Evolutionary conservation across 2,113 vertebrate genomes (phyloP), one percentile per base, ranked within the genome.

Genomic region (Oryzias curvinotus): DNA sequence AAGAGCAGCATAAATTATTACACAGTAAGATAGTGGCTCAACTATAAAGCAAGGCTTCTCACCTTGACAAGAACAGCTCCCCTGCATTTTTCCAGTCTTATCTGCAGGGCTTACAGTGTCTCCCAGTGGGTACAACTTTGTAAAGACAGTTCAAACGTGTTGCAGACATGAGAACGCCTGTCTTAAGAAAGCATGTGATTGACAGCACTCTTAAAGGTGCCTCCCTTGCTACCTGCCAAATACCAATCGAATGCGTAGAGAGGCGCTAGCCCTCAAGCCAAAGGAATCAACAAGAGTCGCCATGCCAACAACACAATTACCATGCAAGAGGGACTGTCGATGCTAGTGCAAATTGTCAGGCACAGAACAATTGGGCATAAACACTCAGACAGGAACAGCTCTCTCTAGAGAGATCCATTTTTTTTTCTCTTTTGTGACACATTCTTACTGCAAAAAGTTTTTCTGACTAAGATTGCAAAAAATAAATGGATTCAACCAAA

Each of bases 111-210:
- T 56, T 64, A 5, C 43, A 57, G 30, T 12, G 17, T 54, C 21
- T 55, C 55, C 18, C 36, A 52, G 36, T 14, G 17, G 43, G n/a
- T 48, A 1, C 64, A 50, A 50, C 56, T 65, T 45, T 52, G 63
- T 63, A 48, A 55, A 65, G 57, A 18, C 54, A 56, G 44, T 42
- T 54, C 61, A 54, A 14, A 51, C 63, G 7, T 43, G 55, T 18
- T 59, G 23, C 44, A 74, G n/a, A 57, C 65, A 65, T 43, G 64
- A 57, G 53, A 59, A 60, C 52, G 56, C 19, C 42, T 67, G 58
- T 62, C 59, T 42, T 43, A 50, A 16, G 47, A 69, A 51, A 58
- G 28, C 55, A 26, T 30, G 30, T 65, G 19, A 69, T 18, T 56
- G 76, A 62, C 46, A 41, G 59, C 64, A 51, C 42, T 60, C 46